Conservation (phyloP, 1,140 invertebrate species). For the Drosophila kanapiae region DNA sequence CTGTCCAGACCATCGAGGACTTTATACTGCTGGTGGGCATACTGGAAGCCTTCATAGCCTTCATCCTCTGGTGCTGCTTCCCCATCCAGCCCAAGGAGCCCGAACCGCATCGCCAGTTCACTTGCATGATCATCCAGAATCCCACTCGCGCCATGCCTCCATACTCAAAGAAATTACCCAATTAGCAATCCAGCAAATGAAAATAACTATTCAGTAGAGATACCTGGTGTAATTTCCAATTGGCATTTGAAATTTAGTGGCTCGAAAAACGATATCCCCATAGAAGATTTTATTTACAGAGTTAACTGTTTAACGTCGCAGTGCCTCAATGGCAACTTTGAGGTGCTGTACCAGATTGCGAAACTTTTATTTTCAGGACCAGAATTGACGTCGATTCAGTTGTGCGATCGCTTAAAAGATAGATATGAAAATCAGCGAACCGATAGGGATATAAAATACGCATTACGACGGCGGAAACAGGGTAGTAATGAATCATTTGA, state of each 20-base stretch:
- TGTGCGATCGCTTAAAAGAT: background rate
- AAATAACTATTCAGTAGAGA: background rate
- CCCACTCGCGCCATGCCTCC: constrained; percentile 60
- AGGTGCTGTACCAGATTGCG: background rate
- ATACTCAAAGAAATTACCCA: background rate
- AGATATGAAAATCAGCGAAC: background rate
- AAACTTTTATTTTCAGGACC: background rate
- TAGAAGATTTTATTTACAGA: constrained; percentile 1
- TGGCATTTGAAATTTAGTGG: background rate
- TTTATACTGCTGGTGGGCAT: constrained; percentile 88
- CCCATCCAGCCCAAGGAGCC: constrained; percentile 87
- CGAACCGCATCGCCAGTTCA: constrained; percentile 71
- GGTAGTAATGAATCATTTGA: too few relatives aligned
- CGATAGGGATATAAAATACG: background rate
- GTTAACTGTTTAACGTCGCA: background rate
- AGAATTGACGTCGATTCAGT: background rate
- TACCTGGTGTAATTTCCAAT: background rate
- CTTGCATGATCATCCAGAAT: constrained; percentile 72
- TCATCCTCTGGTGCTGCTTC: constrained; percentile 89
- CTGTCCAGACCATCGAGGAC: too few relatives aligned
- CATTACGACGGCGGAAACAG: too few relatives aligned
- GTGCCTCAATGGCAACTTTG: background rate
- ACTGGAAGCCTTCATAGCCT: constrained; percentile 88
- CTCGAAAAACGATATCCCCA: background rate
- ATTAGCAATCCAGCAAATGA: background rate